Base-by-base conservation (phyloP, 64 coral and sea anemone species). In the Exaiptasia diaphana region DNA sequence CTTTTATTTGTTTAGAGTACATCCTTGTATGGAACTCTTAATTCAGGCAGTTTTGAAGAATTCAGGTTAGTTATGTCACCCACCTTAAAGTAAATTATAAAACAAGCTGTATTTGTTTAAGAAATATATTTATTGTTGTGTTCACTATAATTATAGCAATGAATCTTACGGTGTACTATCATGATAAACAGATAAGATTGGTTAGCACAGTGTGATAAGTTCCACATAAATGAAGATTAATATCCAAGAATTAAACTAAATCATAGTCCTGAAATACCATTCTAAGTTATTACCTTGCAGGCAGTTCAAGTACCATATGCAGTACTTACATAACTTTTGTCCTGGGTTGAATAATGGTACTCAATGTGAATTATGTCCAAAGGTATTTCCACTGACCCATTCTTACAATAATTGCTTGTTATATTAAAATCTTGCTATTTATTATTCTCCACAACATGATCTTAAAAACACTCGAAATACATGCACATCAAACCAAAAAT, bases 241-340 rank as follows among this genome's bases (percentile, higher is more conserved):
- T n/a, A n/a, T n/a, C n/a, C n/a, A n/a, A n/a, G n/a, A n/a, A n/a
- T n/a, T n/a, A n/a, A n/a, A n/a, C n/a, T n/a, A n/a, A n/a, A n/a
- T n/a, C n/a, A n/a, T n/a, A n/a, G 28, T 75, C 18, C 3, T 11
- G 21, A 18, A 38, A 10, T 35, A 38, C 11, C 29, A 46, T 77
- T 29, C 36, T 31, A 32, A 28, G 20, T 68, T 77, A 2, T 67
- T 42, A 30, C 34, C 38, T 46, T 82, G 10, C 67, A 89, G 86
- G 36, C 42, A 60, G 71, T 81, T 38, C 56, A 89, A 89, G 27
- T 81, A 89, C 75, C 80, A 64, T 36, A 52, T 89, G 12, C 71
- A 50, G 25, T 74, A 74, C 61, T 41, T 89, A n/a, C 42, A 79
- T 36, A 71, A 24, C n/a, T 80, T 37, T 79, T 42, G 53, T 26